A percentile compares a stretch with the other conserved stretches of the same genome.
Evolutionary conservation across 1,140 invertebrate species (phyloP).

Genomic region (Marisa cornuarietis): DNA sequence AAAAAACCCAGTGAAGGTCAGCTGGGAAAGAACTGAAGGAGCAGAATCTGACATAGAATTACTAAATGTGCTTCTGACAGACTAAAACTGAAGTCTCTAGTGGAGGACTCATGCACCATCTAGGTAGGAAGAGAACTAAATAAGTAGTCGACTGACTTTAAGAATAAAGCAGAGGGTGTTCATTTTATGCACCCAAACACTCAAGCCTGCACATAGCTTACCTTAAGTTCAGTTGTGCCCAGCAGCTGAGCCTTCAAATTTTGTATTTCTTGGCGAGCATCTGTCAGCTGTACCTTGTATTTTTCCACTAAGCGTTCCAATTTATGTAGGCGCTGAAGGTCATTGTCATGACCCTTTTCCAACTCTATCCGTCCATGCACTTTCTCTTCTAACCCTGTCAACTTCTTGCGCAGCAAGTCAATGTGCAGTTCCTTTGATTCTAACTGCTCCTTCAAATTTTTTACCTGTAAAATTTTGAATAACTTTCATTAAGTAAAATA

Average conservation of each 20-base stretch:
- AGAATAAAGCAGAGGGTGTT: no score
- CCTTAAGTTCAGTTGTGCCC: conserved; percentile 59
- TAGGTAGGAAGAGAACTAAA: no score
- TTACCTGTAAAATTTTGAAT: conserved; percentile 46
- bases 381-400: conserved; percentile 60
- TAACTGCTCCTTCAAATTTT: conserved; percentile 85
- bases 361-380: conserved; percentile 53
- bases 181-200: no score
- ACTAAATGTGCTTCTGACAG: no score
- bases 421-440: conserved; percentile 90
- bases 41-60: no score
- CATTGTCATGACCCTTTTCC: conserved; percentile 58
- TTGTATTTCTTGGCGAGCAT: conserved; percentile 54
- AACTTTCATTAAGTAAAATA: not conserved
- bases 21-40: no score
- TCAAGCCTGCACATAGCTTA: conserved; percentile 27
- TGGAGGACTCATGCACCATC: no score
- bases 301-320: conserved; percentile 60
- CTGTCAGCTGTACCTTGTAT: conserved; percentile 60
- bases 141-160: no score
- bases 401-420: conserved; percentile 86
- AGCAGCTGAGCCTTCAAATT: conserved; percentile 63
- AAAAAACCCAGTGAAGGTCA: no score
- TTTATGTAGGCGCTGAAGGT: conserved; percentile 54
- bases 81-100: no score